A percentile compares a stretch with the other conserved stretches of the same genome.
Evolutionary conservation across 2,113 vertebrate genomes (phyloP).

Genomic region (Ancistrus triradiatus): DNA sequence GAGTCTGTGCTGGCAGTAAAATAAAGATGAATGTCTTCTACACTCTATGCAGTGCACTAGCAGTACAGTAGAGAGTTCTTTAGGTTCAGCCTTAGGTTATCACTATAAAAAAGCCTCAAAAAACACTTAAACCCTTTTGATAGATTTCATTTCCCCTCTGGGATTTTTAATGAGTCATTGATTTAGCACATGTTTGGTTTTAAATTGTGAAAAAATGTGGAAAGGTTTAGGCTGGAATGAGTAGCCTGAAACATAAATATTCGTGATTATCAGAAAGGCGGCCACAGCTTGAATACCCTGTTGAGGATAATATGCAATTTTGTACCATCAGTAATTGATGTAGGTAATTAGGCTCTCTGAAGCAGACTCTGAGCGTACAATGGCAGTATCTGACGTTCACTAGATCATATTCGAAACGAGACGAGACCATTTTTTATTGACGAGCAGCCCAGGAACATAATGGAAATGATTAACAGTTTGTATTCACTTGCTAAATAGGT

Average conservation of each 20-base stretch:
- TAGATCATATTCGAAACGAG: conserved; percentile 70
- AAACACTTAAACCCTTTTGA: not conserved
- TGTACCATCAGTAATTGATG: conserved; percentile 25
- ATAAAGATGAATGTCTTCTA: too few species aligned
- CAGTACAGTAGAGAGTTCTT: too few species aligned
- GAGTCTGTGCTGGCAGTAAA: too few species aligned
- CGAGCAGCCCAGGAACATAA: conserved; percentile 63
- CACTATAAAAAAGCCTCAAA: too few species aligned
- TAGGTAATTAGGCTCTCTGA: conserved; percentile 29
- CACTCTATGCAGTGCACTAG: too few species aligned
- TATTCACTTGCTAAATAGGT: conserved; percentile 74
- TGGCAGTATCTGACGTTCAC: conserved; percentile 55
- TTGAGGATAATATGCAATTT: conserved; percentile 11
- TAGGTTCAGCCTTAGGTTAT: too few species aligned
- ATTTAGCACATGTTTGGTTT: conserved; percentile 9
- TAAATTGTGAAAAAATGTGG: not conserved
- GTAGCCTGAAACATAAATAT: conserved; percentile 12
- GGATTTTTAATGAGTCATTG: not conserved
- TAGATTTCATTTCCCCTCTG: not conserved
- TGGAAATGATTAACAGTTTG: conserved; percentile 81
- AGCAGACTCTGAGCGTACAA: conserved; percentile 29
- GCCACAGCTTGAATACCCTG: conserved; percentile 17
- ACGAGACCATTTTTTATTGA: conserved; percentile 56
- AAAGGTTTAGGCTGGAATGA: not conserved
- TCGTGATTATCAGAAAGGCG: conserved; percentile 16